phyloP scores from a whole-genome alignment of 2,797 vertebrate genomes.

The Acipenser ruthenus region DNA sequence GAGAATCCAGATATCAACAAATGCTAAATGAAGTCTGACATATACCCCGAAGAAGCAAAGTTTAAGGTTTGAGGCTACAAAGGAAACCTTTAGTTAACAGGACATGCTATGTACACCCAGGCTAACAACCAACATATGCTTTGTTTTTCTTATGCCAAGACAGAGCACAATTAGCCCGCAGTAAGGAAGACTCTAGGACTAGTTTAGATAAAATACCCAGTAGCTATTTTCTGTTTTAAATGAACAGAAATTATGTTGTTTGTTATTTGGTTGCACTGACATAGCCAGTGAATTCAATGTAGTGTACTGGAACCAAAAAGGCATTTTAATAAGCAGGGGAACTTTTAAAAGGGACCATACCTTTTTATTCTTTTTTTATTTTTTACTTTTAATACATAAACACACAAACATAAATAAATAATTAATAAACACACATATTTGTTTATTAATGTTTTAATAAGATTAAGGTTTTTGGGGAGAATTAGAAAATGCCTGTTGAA shows the following conservation, averaged over 20 bases:
- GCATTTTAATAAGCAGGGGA: no score
- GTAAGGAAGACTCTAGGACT: conserved; percentile 64
- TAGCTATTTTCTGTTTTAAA: conserved; percentile 51
- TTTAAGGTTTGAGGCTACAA: conserved; percentile 86
- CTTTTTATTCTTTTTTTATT: no score
- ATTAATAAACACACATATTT: no score
- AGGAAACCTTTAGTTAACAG: conserved; percentile 93
- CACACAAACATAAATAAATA: no score
- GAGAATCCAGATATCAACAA: conserved; percentile 79
- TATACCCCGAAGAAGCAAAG: conserved; percentile 96
- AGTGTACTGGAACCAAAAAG: conserved; percentile 2
- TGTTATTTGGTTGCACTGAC: conserved; percentile 49
- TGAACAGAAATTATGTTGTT: conserved; percentile 30
- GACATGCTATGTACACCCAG: conserved; percentile 91
- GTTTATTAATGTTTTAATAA: no score
- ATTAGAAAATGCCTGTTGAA: no score
- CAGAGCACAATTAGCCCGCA: conserved; percentile 73
- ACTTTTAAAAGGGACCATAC: no score
- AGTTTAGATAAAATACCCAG: conserved; percentile 56
- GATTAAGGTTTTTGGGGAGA: no score
- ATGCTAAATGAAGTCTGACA: conserved; percentile 97
- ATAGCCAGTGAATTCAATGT: conserved; percentile 41
- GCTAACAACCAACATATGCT: conserved; percentile 99
- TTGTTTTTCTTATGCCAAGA: conserved; percentile 77
- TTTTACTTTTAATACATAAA: no score